Conservation (phyloP, 2,113 vertebrate species). For the Cochlearius cochlearius region DNA sequence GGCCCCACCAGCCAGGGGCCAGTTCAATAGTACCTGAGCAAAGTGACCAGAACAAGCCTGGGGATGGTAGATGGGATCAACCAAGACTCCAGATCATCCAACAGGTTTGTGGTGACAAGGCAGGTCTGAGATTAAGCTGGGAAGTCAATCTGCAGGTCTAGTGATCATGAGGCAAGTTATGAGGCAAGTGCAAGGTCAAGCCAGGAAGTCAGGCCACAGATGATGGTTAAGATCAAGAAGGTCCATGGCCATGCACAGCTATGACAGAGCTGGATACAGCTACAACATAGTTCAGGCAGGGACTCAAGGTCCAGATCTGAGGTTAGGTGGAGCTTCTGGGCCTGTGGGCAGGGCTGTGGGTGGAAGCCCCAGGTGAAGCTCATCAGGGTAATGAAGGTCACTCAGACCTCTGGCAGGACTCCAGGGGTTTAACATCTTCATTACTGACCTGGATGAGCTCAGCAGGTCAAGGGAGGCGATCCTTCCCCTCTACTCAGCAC, state of each 20-base stretch:
- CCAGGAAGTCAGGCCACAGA: neutral
- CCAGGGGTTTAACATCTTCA: neutral
- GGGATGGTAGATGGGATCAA: neutral
- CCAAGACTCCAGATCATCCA: neutral
- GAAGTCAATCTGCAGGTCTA: neutral
- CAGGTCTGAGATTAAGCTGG: neutral
- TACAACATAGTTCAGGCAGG: neutral
- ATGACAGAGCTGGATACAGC: neutral
- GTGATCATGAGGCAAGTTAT: neutral
- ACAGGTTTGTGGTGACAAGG: neutral
- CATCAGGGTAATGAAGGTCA: neutral
- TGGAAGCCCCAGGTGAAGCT: neutral
- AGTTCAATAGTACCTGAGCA: neutral
- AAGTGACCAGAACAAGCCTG: neutral
- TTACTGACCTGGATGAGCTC: neutral
- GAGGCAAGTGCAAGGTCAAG: neutral
- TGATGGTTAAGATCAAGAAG: neutral
- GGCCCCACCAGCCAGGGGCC: neutral
- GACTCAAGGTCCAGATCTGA: neutral
- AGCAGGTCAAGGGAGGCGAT: neutral
- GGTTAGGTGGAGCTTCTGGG: neutral
- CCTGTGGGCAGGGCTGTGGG: neutral
- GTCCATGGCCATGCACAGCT: neutral
- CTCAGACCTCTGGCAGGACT: neutral
- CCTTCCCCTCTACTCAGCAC: neutral